These are phyloP conservation scores for Tromatobia lineatoria DNA, from an alignment of 2,888 invertebrate genomes.

Conservation along the genomic window DNA sequence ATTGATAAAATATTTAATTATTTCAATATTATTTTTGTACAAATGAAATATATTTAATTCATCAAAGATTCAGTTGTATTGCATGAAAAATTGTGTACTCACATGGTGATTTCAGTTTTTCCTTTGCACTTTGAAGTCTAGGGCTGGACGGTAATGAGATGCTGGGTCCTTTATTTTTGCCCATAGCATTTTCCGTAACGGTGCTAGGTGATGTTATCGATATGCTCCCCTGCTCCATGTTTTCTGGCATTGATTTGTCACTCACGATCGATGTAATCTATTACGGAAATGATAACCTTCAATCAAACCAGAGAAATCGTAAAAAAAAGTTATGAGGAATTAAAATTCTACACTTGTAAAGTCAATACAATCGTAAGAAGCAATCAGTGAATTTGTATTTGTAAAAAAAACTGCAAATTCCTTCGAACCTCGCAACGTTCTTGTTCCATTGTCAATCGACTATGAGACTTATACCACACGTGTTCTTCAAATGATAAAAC, in stretches of 20 bases:
- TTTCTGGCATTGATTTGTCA: conserved; percentile 38
- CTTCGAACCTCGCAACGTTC: conserved; percentile 24
- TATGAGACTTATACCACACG: conserved; percentile 8
- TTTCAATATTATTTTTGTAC: too few species aligned
- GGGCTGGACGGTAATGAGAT: conserved; percentile 73
- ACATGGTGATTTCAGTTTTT: conserved; percentile 77
- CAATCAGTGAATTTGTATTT: background rate
- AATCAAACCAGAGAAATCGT: background rate
- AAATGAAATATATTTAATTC: too few species aligned
- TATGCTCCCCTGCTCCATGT: conserved; percentile 79
- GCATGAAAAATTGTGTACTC: conserved; percentile 67
- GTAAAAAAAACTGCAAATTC: background rate
- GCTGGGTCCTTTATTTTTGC: conserved; percentile 73
- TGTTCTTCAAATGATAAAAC: conserved; percentile 17
- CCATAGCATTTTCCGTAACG: conserved; percentile 72
- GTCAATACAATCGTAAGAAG: background rate
- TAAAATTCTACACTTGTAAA: background rate
- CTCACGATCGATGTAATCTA: conserved; percentile 49
- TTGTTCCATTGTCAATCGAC: conserved; percentile 28
- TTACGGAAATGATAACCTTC: background rate
- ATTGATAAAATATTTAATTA: too few species aligned
- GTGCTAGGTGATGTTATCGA: conserved; percentile 77
- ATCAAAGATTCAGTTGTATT: too few species aligned
- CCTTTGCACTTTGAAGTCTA: conserved; percentile 73
- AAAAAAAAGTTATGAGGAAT: background rate